phyloP scores from a whole-genome alignment of 2,797 vertebrate species.

The Oreortyx pictus region DNA sequence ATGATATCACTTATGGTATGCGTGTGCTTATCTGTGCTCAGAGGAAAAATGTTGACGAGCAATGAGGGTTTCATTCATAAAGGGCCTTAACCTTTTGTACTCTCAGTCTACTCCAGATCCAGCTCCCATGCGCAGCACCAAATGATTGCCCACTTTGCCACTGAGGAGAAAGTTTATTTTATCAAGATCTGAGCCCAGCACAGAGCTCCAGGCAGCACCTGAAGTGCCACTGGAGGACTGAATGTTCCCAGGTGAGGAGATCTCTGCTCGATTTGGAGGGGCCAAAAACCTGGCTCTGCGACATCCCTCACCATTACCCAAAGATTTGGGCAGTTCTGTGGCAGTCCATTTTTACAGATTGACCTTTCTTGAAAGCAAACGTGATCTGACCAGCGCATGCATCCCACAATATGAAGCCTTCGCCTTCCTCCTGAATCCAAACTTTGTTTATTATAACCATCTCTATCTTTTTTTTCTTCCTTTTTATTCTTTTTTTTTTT shows the following conservation, averaged over 20 bases:
- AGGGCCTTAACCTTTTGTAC: not conserved
- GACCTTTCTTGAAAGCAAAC: not conserved
- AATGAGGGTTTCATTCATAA: conserved; percentile 19
- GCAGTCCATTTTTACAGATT: not conserved
- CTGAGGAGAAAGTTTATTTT: not conserved
- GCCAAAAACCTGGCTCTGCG: not conserved
- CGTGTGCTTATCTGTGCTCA: conserved; percentile 5
- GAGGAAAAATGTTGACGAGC: not conserved
- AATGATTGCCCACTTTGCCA: not conserved
- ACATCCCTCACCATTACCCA: not conserved
- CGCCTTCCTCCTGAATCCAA: not conserved
- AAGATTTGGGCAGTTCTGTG: not conserved
- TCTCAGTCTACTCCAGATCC: not conserved
- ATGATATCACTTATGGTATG: conserved; percentile 40
- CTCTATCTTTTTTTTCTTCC: not conserved
- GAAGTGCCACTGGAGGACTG: not conserved
- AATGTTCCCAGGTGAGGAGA: not conserved
- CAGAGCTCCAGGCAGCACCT: not conserved
- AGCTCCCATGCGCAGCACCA: fast-evolving
- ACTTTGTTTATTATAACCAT: not conserved
- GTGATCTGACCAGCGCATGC: fast-evolving
- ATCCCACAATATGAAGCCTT: not conserved
- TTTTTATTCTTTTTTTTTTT: not conserved
- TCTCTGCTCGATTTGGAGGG: not conserved
- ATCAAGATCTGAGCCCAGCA: not conserved